Base-by-base conservation (phyloP, 2,888 invertebrate species). In the Adelphocoris suturalis region DNA sequence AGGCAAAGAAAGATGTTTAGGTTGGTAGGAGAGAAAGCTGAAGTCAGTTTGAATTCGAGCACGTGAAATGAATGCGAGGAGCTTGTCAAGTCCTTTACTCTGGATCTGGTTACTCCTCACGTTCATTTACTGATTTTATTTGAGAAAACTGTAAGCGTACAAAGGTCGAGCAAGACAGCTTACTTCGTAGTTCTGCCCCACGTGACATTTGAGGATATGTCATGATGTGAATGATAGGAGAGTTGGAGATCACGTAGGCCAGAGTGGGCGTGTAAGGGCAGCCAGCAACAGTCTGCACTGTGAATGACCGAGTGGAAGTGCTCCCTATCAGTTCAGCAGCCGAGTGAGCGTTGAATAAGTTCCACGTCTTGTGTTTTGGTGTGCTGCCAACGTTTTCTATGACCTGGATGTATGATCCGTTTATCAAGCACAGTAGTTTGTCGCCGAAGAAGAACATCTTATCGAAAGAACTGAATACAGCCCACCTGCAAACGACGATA, bases 361-460 rank as follows among this genome's bases (percentile, higher is more conserved):
- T 82, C 52, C 27, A 82, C 0, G 52, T 57, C 14, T 28, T 27
- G 2, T 37, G 37, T 13, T 37, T 57, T 5, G 82, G 82, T 11
- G 37, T 80, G 16, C 61, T 19, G n/a, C n/a, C 37, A n/a, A 85
- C 14, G 19, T 57, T 61, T 5, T 85, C 85, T n/a, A 85, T 37
- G 13, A 85, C 12, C 55, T 52, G 37, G 14, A 85, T 37, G 85
- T 85, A 85, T 0, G 57, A 55, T 27, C 57, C 85, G 61, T 85
- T 85, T 14, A 55, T 46, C 85, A 85, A 57, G 12, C 85, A 85
- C 4, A 85, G 61, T 61, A 85, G 19, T n/a, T 61, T 61, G 19
- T 85, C 55, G 13, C 85, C 85, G 46, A 85, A 57, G 46, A 85
- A 85, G 85, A 85, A 85, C 37, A 85, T 27, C 23, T 61, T 61